A percentile compares a stretch with the other conserved stretches of the same genome.
These are phyloP conservation scores for Taphrorychus bicolor DNA, from an alignment of 2,888 invertebrate species.

Conservation along the genomic window DNA sequence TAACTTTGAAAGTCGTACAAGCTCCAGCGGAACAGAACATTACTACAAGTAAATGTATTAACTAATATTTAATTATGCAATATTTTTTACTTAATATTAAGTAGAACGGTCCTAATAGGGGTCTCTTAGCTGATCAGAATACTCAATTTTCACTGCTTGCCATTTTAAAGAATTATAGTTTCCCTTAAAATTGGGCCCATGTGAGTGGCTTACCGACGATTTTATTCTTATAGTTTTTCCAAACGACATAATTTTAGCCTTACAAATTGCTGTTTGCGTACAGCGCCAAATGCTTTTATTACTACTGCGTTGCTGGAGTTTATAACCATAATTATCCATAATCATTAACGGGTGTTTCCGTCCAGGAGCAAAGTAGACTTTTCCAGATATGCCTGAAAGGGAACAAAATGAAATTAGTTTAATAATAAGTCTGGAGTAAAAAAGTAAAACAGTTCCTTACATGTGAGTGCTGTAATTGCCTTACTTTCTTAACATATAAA, in stretches of 20 bases:
- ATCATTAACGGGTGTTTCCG: conserved; percentile 17
- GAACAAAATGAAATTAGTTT: background rate
- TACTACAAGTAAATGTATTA: too few relatives aligned
- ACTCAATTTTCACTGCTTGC: conserved; percentile 26
- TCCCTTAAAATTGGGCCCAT: conserved; percentile 15
- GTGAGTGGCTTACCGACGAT: conserved; percentile 2
- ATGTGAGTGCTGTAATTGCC: too few relatives aligned
- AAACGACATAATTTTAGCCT: background rate
- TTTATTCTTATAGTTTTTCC: conserved; percentile 8
- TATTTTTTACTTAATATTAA: too few relatives aligned
- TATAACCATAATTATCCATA: conserved; percentile 15
- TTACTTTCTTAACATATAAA: too few relatives aligned
- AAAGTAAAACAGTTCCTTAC: too few relatives aligned
- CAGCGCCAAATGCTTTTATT: conserved; percentile 16
- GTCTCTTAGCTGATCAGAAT: conserved; percentile 15
- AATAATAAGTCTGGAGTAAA: too few relatives aligned
- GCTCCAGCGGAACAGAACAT: background rate
- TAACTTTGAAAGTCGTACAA: background rate
- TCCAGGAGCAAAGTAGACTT: background rate
- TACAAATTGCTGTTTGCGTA: conserved; percentile 7
- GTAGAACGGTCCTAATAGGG: too few relatives aligned
- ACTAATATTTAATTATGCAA: too few relatives aligned
- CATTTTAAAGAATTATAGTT: conserved; percentile 11
- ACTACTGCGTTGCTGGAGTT: background rate
- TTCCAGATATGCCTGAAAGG: conserved; percentile 17